Evolutionary conservation across 1,140 invertebrate species (phyloP), one percentile per base, ranked within the genome.

Genomic region (Platyura marginata): DNA sequence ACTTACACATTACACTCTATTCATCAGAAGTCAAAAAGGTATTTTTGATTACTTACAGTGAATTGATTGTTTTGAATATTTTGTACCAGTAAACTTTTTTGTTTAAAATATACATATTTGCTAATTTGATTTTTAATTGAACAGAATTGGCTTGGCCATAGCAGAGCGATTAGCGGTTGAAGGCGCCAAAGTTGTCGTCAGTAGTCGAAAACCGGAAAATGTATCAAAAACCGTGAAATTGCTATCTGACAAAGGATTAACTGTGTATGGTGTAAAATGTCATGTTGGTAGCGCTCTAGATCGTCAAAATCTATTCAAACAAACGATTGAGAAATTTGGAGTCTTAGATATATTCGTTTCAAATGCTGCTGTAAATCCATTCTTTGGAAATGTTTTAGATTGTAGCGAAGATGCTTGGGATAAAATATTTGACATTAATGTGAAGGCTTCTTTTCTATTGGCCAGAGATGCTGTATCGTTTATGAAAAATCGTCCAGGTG

Each of bases 351-450:
- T 97, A 55, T 61, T 98, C 3, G 79, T 98, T 3, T 93, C 89
- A 9, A 98, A 97, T 72, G 92, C 91, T 38, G 93, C 86, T 36
- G 79, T 78, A 3, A 98, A 94, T 70, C 92, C 93, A 11, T 54
- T 62, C 33, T 76, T 86, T 49, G 82, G 83, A 39, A 66, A 72
- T 40, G 71, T 91, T 38, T 59, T 94, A 21, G 80, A 91, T 44
- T 86, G 77, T 43, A 63, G 79, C 25, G 88, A 91, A 66, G 64
- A 72, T 41, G 67, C 72, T 2, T 95, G 89, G 90, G 85, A 92
- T 57, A 92, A 97, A 73, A 88, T 97, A 56, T 94, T 98, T 68
- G 90, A 97, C 46, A 67, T 87, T 2, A 98, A 98, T 71, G 82
- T 98, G 0, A 96, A 95, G 67, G 68, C 77, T 42, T 74, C 86